Percentiles rank a stretch among this genome's conserved stretches.
Evolutionary conservation across 2,888 invertebrate species (phyloP).

Genomic region (Tenodera sinensis): DNA sequence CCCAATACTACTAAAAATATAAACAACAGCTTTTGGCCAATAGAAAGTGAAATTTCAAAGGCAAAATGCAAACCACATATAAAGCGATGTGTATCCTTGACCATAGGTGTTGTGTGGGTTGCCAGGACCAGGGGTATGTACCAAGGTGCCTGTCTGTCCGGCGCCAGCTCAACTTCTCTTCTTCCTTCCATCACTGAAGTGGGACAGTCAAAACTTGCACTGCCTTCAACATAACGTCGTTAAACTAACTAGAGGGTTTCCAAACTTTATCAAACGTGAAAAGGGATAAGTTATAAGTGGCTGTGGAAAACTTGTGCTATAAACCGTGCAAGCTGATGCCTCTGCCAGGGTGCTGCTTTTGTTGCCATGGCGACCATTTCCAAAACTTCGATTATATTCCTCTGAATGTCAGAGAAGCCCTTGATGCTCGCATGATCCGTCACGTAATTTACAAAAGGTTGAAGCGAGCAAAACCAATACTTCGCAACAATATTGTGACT

Average conservation of each 20-base stretch:
- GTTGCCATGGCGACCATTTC: not conserved
- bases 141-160: not conserved
- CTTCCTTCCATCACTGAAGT: not conserved
- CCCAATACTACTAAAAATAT: too few species aligned
- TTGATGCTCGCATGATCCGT: too few species aligned
- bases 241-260: not conserved
- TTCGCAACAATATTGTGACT: too few species aligned
- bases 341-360: not conserved
- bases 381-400: too few species aligned
- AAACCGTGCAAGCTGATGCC: not conserved
- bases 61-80: too few species aligned
- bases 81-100: too few species aligned
- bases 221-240: not conserved
- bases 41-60: too few species aligned
- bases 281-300: not conserved
- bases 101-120: not conserved
- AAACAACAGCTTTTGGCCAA: too few species aligned
- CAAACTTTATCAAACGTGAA: not conserved
- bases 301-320: not conserved
- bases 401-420: too few species aligned
- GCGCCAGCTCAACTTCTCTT: too few species aligned
- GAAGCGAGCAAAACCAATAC: too few species aligned
- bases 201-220: not conserved
- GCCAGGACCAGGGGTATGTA: not conserved
- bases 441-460: too few species aligned